Evolutionary conservation across 2,888 invertebrate genomes (phyloP), one percentile per base, ranked within the genome.

Genomic region (Willowsia nigromaculata): DNA sequence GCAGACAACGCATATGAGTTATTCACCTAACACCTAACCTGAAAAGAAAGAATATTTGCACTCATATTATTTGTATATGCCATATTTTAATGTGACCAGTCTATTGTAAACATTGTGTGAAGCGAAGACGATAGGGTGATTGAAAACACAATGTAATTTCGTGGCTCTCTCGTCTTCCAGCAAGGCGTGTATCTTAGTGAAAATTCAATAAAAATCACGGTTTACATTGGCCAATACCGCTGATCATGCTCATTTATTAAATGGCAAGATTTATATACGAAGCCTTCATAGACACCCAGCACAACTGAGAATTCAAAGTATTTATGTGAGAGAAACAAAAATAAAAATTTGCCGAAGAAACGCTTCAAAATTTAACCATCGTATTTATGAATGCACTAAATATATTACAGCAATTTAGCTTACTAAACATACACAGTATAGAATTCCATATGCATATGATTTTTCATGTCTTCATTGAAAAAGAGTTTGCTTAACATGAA

Each of bases 61-160:
- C 15, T 65, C 65, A 15, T 65, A 13, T 65, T 33, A 65, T 65
- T 65, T 65, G 65, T 65, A 33, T 33, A 65, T 65, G 65, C 65
- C 65, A 65, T 40, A 68, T 40, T 13, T 68, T 37, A 37, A 37
- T 6, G 68, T 25, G 27, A 47, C 13, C 43, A 13, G 37, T 22
- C 6, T 71, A 40, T 7, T 18, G 68, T 18, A 33, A 65, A 30
- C 7, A 9, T 25, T 37, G 37, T 6, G 18, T 7, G 37, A 68
- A 68, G 25, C 27, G 30, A 27, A 62, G 18, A 15, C 13, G 71
- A 25, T 43, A 1, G 47, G 74, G n/a, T n/a, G n/a, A n/a, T n/a
- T n/a, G n/a, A n/a, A n/a, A n/a, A n/a, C n/a, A n/a, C n/a, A 74
- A 74, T 74, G 43, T 27, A 27, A 74, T 74, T 74, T 74, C 27